Conservation (phyloP, 2,113 vertebrate species). For the Ameiurus melas region DNA sequence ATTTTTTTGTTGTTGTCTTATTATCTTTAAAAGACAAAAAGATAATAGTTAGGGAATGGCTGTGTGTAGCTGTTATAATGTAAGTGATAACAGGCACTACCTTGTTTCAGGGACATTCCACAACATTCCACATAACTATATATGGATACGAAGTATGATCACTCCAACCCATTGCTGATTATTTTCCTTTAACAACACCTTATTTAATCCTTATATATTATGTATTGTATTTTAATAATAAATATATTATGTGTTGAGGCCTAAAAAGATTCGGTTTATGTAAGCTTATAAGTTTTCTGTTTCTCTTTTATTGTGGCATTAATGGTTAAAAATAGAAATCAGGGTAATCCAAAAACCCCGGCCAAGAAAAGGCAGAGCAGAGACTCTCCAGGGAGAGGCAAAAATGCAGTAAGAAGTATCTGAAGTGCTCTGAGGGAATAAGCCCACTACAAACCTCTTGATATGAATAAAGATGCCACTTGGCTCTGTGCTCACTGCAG, state of each 20-base stretch:
- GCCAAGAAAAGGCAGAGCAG: conserved; percentile 13
- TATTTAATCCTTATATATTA: neutral
- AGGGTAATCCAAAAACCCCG: neutral
- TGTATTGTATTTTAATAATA: neutral
- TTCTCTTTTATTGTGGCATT: neutral
- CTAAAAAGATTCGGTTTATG: neutral
- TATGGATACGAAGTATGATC: neutral
- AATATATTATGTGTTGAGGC: neutral
- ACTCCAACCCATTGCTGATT: neutral
- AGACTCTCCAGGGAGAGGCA: conserved; percentile 20
- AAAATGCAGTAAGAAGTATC: conserved; percentile 19
- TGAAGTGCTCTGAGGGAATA: conserved; percentile 37
- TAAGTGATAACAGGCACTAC: neutral
- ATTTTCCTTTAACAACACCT: neutral
- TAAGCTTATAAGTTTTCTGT: neutral
- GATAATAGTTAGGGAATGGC: neutral
- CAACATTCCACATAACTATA: neutral
- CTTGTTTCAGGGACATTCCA: neutral
- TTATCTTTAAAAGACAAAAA: neutral
- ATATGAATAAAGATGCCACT: conserved; percentile 45
- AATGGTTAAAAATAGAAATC: conserved; percentile 3
- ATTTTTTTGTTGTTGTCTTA: neutral
- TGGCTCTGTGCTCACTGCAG: conserved; percentile 28
- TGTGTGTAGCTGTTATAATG: neutral
- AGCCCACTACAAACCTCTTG: conserved; percentile 45